phyloP scores from a whole-genome alignment of 2,113 vertebrate species.

The Lophochroa leadbeateri region DNA sequence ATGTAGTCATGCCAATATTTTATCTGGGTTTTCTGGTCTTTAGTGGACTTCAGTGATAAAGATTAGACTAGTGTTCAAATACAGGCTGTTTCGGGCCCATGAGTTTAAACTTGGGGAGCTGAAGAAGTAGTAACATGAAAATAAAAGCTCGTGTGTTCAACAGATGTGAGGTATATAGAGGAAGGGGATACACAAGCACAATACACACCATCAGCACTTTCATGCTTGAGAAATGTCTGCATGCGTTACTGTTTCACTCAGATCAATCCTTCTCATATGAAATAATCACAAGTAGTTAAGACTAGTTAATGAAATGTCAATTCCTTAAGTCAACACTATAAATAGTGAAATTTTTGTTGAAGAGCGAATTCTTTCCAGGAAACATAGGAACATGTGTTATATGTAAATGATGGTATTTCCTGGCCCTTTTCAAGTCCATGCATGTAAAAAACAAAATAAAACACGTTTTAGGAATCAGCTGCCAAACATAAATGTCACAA shows the following conservation, averaged over 20 bases:
- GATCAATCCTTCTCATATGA: not conserved
- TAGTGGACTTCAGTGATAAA: not conserved
- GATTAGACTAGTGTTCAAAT: slow-evolving; percentile 4
- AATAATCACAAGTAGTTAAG: not conserved
- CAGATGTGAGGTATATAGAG: not conserved
- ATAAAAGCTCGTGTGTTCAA: not conserved
- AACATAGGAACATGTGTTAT: slow-evolving; percentile 31
- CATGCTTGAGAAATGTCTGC: not conserved
- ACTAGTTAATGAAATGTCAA: not conserved
- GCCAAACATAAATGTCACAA: slow-evolving; percentile 1
- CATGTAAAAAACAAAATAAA: slow-evolving; percentile 50
- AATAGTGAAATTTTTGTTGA: not conserved
- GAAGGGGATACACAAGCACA: not conserved
- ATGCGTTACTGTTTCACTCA: not conserved
- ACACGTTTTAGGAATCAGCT: not conserved
- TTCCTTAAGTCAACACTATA: not conserved
- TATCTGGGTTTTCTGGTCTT: not conserved
- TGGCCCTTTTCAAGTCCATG: slow-evolving; percentile 56
- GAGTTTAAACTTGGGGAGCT: not conserved
- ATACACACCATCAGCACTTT: slow-evolving; percentile 15
- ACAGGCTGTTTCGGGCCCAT: not conserved
- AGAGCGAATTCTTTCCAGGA: not conserved
- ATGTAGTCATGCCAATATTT: slow-evolving; percentile 33
- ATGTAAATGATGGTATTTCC: slow-evolving; percentile 28
- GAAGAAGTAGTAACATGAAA: not conserved